Evolutionary conservation across 2,113 vertebrate genomes (phyloP).

Genomic region (Etia nguti): DNA sequence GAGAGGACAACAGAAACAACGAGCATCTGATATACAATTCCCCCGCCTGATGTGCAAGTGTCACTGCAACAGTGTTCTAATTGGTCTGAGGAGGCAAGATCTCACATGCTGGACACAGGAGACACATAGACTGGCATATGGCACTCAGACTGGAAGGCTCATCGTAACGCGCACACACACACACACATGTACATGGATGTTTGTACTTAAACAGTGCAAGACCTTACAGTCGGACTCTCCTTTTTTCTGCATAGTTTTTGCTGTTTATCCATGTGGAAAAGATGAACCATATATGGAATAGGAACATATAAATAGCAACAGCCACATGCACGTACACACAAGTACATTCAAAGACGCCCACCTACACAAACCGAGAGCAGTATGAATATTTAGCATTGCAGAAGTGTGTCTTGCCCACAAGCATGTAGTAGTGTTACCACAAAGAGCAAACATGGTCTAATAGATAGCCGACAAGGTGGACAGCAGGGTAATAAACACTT

Average conservation of each 20-base stretch:
- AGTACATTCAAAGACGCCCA: neutral
- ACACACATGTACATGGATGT: neutral
- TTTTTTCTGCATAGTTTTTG: constrained; percentile 28
- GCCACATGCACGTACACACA: neutral
- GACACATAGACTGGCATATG: neutral
- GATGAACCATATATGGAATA: constrained; percentile 4
- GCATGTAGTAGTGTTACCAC: neutral
- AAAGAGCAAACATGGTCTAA: neutral
- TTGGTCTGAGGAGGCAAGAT: constrained; percentile 37
- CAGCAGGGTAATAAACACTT: neutral
- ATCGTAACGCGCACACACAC: neutral
- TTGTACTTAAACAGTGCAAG: neutral
- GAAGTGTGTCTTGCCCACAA: neutral
- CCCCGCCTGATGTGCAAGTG: constrained; percentile 11
- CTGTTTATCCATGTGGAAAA: constrained; percentile 11
- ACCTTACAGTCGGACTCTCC: constrained; percentile 17
- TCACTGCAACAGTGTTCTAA: constrained; percentile 33
- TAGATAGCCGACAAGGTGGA: neutral
- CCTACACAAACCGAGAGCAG: neutral
- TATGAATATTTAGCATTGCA: neutral
- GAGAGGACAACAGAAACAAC: constrained; percentile 1
- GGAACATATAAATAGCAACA: constrained; percentile 27
- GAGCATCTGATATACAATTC: constrained; percentile 14
- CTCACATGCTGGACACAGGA: constrained; percentile 26
- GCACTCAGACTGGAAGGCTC: neutral